Conservation (phyloP, 2,113 vertebrate genomes). For the Seriola rivoliana region DNA sequence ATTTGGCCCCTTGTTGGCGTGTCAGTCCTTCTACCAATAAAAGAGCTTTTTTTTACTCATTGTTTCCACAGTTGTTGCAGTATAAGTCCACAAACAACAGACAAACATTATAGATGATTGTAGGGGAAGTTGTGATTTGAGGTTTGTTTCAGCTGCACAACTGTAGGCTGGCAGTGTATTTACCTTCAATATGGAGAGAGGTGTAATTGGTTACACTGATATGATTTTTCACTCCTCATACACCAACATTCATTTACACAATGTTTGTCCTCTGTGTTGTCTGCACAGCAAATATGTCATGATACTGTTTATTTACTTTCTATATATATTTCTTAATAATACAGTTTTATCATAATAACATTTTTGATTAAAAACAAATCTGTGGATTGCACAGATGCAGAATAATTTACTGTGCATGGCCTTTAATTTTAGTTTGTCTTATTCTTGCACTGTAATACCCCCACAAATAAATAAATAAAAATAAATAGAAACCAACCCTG, state of each 20-base stretch:
- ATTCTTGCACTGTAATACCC: neutral
- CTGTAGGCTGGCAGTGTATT: neutral
- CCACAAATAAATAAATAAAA: constrained; percentile 16
- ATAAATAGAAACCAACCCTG: neutral
- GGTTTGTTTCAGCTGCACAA: neutral
- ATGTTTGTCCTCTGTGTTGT: neutral
- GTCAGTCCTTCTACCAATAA: neutral
- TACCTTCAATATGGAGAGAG: neutral
- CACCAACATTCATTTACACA: neutral
- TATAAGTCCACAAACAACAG: too few relatives aligned
- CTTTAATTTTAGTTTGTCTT: constrained; percentile 13
- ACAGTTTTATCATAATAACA: neutral
- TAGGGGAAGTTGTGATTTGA: neutral
- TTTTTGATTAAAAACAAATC: constrained; percentile 9
- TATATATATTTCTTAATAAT: neutral
- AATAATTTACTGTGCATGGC: neutral
- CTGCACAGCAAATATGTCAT: neutral
- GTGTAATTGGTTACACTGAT: neutral
- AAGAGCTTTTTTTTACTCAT: neutral
- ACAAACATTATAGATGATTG: too few relatives aligned
- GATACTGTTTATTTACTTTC: neutral
- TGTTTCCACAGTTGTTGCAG: neutral
- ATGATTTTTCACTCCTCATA: neutral
- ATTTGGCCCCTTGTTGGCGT: neutral
- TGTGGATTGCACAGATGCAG: neutral